These are phyloP conservation scores for Zaprionus tsacasi DNA, from an alignment of 1,140 invertebrate species.

Conservation along the genomic window DNA sequence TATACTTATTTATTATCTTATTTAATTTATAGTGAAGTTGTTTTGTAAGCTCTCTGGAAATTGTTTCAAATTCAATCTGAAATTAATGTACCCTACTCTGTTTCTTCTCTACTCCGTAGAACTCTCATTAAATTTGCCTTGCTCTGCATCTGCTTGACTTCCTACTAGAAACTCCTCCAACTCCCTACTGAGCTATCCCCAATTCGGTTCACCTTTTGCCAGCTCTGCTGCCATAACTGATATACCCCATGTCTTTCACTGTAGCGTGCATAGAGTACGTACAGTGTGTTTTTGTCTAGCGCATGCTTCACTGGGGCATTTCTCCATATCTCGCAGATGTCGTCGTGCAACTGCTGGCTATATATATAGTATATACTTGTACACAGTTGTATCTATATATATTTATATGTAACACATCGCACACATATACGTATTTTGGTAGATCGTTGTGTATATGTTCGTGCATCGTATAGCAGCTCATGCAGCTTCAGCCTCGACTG, in stretches of 20 bases:
- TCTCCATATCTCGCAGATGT: slow-evolving; percentile 41
- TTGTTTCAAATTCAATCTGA: no score
- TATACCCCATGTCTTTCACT: background rate
- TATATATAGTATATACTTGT: slow-evolving; percentile 14
- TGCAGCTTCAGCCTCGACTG: slow-evolving; percentile 48
- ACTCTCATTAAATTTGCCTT: no score
- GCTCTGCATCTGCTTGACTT: no score
- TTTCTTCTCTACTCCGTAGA: no score
- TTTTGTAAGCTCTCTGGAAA: no score
- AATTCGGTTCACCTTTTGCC: no score
- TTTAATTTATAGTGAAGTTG: background rate
- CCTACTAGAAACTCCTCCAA: no score
- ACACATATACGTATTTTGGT: slow-evolving; percentile 4
- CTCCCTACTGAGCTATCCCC: no score
- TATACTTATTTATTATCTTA: background rate
- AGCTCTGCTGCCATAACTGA: background rate
- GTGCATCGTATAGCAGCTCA: slow-evolving; percentile 69
- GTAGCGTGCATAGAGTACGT: slow-evolving; percentile 23
- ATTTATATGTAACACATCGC: slow-evolving; percentile 25
- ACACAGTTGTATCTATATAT: slow-evolving; percentile 9
- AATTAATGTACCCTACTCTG: background rate
- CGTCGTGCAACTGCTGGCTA: slow-evolving; percentile 35
- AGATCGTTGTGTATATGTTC: slow-evolving; percentile 20
- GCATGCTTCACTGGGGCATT: slow-evolving; percentile 55
- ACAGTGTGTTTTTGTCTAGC: slow-evolving; percentile 38